Base-by-base conservation (phyloP, 1,140 invertebrate genomes). In the Heterodera carotae region DNA sequence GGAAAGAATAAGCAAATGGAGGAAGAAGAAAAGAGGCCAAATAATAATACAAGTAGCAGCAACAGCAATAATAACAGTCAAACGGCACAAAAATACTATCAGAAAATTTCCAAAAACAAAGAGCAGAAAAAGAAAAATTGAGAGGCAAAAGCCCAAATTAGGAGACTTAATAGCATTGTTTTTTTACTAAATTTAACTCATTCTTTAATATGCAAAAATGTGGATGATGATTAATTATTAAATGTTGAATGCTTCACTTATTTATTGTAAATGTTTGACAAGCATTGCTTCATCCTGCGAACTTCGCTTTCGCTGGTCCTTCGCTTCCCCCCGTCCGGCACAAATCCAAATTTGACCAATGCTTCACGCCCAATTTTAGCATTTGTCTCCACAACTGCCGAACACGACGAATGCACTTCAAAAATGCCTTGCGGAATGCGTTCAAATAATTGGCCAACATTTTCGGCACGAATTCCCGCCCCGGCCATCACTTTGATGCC, bases 341-440 rank as follows among this genome's bases (percentile, higher is more conserved):
- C 62, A 74, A 74, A 74, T 18, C 72, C 72, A n/a, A 74, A 62
- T 36, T 74, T 25, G 22, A 25, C 39, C 25, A 73, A 27, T 62
- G 12, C 64, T 71, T 71, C n/a, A 6, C 48, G 5, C 15, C 27
- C 39, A 10, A 66, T 59, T 62, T 60, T 53, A 10, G 56, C 53
- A 62, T 33, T 74, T 62, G n/a, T 36, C 18, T 74, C 64, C 2
- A 29, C 34, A 8, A 74, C 59, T 27, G 59, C 15, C 15, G 76
- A 78, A 39, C 76, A 78, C 4, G 76, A 78, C 34, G 76, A 78
- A 66, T 78, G 76, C 29, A 78, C 39, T 78, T 78, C 76, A 27
- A 25, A 22, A 31, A 78, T 76, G 36, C 29, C 59, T 15, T 12
- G 18, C 0, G 36, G 29, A 62, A 39, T 39, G n/a, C 69, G 39